These are phyloP conservation scores for Drepana falcataria DNA, from an alignment of 2,888 invertebrate species.

Conservation along the genomic window DNA sequence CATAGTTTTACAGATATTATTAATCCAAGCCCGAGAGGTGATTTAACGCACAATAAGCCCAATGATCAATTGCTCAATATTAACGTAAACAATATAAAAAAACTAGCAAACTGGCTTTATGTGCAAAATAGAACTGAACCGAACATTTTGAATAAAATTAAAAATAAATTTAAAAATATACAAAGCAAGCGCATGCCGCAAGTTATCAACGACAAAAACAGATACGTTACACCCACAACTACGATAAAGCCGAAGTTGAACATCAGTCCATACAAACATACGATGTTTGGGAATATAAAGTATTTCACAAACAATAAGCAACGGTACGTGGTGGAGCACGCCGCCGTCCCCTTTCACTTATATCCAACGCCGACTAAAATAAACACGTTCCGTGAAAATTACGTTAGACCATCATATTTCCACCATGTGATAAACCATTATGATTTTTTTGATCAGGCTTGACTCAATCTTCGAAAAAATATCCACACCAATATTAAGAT, in stretches of 20 bases:
- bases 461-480: not conserved
- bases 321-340: constrained; percentile 18
- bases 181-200: not conserved
- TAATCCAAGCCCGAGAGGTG: not conserved
- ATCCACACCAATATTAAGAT: not conserved
- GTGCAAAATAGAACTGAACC: not conserved
- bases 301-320: constrained; percentile 23
- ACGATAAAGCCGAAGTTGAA: constrained; percentile 3
- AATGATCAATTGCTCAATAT: not conserved
- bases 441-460: constrained; percentile 37
- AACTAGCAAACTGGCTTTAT: not conserved
- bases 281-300: constrained; percentile 19
- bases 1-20: not conserved
- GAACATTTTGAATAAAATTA: not conserved
- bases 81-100: not conserved
- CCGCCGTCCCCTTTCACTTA: constrained; percentile 20
- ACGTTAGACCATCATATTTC: constrained; percentile 38
- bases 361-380: constrained; percentile 12
- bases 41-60: not conserved
- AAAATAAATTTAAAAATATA: not conserved
- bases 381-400: constrained; percentile 11
- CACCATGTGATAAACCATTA: constrained; percentile 44
- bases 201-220: not conserved
- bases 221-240: constrained; percentile 1
- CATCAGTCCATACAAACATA: constrained; percentile 10